Evolutionary conservation across 2,113 vertebrate genomes (phyloP).

Genomic region (Gavialis gangeticus): DNA sequence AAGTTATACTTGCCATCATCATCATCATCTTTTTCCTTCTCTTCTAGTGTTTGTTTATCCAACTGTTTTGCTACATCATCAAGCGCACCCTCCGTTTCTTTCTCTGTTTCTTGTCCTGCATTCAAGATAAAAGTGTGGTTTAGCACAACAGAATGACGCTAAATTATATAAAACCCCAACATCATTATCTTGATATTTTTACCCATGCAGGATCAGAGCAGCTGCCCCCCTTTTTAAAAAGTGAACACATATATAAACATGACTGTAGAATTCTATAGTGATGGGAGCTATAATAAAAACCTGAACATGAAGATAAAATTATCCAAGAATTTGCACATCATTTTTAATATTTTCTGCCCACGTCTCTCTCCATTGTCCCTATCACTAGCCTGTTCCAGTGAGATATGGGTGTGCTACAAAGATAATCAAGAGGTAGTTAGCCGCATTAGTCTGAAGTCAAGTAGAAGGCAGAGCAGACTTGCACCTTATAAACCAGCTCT

Average conservation of each 20-base stretch:
- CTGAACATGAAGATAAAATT: background rate
- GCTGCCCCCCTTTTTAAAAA: background rate
- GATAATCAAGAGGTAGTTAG: background rate
- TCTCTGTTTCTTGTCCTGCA: constrained; percentile 86
- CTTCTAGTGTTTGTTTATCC: constrained; percentile 90
- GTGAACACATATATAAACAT: background rate
- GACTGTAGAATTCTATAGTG: rapidly evolving
- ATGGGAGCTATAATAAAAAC: background rate
- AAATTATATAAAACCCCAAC: background rate
- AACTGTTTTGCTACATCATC: constrained; percentile 87
- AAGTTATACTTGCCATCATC: constrained; percentile 86
- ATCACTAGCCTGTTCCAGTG: constrained; percentile 4
- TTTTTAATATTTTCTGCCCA: background rate
- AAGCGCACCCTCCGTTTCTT: constrained; percentile 80
- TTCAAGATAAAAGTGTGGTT: constrained; percentile 54
- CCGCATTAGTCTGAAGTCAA: no score
- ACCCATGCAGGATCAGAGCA: background rate
- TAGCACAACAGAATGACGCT: background rate
- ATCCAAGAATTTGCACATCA: background rate
- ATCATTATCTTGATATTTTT: background rate
- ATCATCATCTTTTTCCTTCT: constrained; percentile 93
- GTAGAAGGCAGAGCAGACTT: no score
- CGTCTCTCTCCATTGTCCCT: background rate
- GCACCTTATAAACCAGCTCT: background rate
- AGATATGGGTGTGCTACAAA: constrained; percentile 1